Evolutionary conservation across 2,797 vertebrate species (phyloP).

Genomic region (Sebastes itinus): DNA sequence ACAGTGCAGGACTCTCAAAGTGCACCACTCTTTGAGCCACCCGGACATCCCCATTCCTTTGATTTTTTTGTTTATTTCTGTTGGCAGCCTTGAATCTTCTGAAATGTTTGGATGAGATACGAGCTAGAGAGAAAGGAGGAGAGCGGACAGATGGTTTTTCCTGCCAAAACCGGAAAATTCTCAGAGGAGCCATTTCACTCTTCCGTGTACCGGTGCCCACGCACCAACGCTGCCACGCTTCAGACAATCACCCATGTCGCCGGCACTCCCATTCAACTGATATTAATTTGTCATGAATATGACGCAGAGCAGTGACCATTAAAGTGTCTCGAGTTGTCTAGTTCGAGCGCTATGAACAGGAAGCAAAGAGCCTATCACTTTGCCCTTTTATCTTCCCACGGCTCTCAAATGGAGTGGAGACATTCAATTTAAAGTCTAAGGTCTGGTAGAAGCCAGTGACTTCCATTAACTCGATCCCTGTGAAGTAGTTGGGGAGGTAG

Average conservation of each 20-base stretch:
- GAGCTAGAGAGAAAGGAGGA: background rate
- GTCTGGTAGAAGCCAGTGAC: constrained; percentile 60
- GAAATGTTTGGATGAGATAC: constrained; percentile 10
- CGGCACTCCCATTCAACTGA: constrained; percentile 18
- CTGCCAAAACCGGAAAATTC: constrained; percentile 29
- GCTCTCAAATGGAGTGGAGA: constrained; percentile 73
- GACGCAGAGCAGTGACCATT: constrained; percentile 51
- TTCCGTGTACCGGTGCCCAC: background rate
- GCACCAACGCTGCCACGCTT: background rate
- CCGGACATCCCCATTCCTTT: background rate
- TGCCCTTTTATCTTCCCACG: constrained; percentile 65
- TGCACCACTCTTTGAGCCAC: background rate
- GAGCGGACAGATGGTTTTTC: constrained; percentile 6
- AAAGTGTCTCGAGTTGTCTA: constrained; percentile 57
- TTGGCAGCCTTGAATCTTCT: constrained; percentile 10
- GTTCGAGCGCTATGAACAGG: constrained; percentile 54
- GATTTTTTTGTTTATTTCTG: background rate
- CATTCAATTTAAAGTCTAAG: constrained; percentile 73
- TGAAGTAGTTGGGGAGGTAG: constrained; percentile 60
- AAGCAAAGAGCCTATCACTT: constrained; percentile 64
- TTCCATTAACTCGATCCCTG: constrained; percentile 69
- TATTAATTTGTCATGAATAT: constrained; percentile 52
- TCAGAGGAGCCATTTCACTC: constrained; percentile 31
- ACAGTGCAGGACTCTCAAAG: constrained; percentile 13
- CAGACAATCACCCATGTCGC: constrained; percentile 39